Conservation (phyloP, 2,888 invertebrate species). For the Lasioglossum lativentre region DNA sequence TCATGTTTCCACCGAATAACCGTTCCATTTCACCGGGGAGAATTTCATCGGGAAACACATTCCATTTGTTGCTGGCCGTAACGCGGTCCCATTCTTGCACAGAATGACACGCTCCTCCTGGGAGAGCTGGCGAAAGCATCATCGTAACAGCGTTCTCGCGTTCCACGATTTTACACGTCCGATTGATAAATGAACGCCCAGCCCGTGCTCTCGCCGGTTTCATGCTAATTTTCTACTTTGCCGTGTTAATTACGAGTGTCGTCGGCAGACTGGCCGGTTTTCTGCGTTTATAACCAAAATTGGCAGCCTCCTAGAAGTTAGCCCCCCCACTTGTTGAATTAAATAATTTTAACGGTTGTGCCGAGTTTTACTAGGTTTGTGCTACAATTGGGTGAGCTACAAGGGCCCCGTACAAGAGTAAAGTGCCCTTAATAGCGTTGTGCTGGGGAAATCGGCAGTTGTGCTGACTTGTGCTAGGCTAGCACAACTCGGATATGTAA, state of each 20-base stretch:
- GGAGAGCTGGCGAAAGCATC: background rate
- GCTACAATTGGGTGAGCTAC: too few relatives aligned
- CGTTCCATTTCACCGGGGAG: constrained; percentile 10
- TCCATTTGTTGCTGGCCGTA: constrained; percentile 13
- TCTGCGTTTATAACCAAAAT: too few relatives aligned
- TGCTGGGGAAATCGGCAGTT: too few relatives aligned
- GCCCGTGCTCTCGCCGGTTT: background rate
- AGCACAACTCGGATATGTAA: too few relatives aligned
- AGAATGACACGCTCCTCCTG: background rate
- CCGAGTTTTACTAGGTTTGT: too few relatives aligned
- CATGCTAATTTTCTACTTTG: background rate
- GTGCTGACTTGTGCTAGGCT: too few relatives aligned
- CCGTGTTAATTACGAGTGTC: background rate
- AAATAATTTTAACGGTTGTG: too few relatives aligned
- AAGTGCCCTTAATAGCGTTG: too few relatives aligned
- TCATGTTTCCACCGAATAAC: background rate
- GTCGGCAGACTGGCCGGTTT: background rate
- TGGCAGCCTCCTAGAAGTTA: too few relatives aligned
- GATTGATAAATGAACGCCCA: background rate
- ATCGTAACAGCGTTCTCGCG: background rate
- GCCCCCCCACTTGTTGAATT: too few relatives aligned
- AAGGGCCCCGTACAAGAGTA: too few relatives aligned
- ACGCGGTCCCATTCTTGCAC: background rate
- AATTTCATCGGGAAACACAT: background rate
- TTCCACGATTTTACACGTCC: background rate